phyloP scores from a whole-genome alignment of 2,797 vertebrate genomes.

The Sylvia borin region DNA sequence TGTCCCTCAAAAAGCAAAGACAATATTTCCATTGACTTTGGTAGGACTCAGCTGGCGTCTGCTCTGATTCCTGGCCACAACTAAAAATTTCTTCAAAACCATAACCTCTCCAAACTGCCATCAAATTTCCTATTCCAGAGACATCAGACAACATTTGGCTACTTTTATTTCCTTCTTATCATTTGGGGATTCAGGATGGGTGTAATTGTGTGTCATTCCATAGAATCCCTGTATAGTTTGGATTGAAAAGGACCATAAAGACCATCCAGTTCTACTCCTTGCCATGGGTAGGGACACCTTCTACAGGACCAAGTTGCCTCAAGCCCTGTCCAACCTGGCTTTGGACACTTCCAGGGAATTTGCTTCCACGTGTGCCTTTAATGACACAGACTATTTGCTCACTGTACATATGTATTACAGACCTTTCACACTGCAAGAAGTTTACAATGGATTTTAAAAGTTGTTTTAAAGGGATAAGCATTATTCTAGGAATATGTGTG shows the following conservation, averaged over 20 bases:
- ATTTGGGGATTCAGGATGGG: fast-evolving
- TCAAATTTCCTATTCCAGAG: fast-evolving
- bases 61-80: background rate
- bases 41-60: background rate
- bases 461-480: background rate
- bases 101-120: background rate
- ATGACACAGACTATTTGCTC: background rate
- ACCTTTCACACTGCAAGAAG: background rate
- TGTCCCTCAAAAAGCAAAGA: background rate
- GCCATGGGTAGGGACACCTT: background rate
- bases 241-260: background rate
- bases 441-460: background rate
- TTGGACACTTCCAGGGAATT: background rate
- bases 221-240: background rate
- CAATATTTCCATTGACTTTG: fast-evolving
- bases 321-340: background rate
- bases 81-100: background rate
- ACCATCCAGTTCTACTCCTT: background rate
- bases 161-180: background rate
- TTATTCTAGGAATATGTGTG: background rate
- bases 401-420: fast-evolving
- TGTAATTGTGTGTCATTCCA: background rate
- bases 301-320: background rate
- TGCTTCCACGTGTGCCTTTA: background rate
- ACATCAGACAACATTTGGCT: background rate